Conservation (phyloP, 2,113 vertebrate genomes). For the Lepisosteus oculatus region DNA sequence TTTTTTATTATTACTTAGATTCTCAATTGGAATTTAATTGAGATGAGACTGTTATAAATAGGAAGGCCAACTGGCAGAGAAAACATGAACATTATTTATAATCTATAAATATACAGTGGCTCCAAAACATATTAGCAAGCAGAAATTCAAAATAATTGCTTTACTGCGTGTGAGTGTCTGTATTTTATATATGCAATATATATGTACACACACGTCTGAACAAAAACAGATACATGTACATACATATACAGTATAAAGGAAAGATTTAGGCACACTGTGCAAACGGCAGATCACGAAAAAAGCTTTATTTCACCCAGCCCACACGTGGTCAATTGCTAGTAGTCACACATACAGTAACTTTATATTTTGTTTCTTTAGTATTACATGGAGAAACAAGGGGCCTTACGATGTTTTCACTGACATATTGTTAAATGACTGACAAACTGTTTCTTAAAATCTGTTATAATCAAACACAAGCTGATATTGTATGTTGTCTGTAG, state of each 20-base stretch:
- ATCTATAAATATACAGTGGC: neutral
- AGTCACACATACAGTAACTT: conserved; percentile 1
- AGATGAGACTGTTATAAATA: conserved; percentile 14
- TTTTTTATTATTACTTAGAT: neutral
- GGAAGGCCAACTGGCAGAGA: neutral
- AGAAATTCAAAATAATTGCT: neutral
- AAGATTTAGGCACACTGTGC: conserved; percentile 7
- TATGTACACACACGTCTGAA: conserved; percentile 8
- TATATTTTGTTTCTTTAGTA: neutral
- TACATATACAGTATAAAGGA: conserved; percentile 12
- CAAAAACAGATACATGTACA: conserved; percentile 18
- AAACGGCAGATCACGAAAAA: neutral
- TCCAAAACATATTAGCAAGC: neutral
- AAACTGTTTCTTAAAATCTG: too few species aligned
- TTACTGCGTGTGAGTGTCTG: neutral
- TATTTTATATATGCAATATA: neutral
- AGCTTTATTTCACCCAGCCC: neutral
- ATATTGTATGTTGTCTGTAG: too few species aligned
- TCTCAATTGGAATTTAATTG: neutral
- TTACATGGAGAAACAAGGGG: too few species aligned
- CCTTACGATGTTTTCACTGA: too few species aligned
- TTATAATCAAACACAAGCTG: too few species aligned
- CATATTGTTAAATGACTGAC: too few species aligned
- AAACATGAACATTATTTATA: conserved; percentile 1
- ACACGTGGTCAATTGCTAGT: neutral